Evolutionary conservation across 2,797 vertebrate species (phyloP).

Genomic region (Anableps anableps): DNA sequence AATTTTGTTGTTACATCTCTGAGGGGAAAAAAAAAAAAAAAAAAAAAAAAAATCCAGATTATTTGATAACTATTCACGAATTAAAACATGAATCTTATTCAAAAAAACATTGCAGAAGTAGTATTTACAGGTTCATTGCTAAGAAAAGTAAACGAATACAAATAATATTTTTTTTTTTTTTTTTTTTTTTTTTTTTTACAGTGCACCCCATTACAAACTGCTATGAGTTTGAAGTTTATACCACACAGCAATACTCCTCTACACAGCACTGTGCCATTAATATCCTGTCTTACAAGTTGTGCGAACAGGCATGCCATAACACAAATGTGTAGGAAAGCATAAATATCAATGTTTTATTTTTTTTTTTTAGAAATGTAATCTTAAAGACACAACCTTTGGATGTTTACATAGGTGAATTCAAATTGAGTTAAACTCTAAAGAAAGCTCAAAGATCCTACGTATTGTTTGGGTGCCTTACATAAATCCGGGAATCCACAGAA

Average conservation of each 20-base stretch:
- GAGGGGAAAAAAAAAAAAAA: conserved; percentile 61
- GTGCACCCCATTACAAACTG: conserved; percentile 51
- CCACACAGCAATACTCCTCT: conserved; percentile 36
- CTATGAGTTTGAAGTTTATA: conserved; percentile 49
- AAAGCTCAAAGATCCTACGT: conserved; percentile 38
- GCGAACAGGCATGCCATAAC: conserved; percentile 57
- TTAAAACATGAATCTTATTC: conserved; percentile 56
- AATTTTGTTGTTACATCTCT: conserved; percentile 75
- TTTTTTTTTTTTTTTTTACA: conserved; percentile 44
- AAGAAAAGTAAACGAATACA: conserved; percentile 66
- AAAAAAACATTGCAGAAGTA: conserved; percentile 63
- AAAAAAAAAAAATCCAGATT: conserved; percentile 45
- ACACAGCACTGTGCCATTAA: conserved; percentile 35
- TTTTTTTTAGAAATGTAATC: conserved; percentile 35
- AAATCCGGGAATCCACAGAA: conserved; percentile 47
- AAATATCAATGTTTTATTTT: conserved; percentile 50
- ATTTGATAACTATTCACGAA: conserved; percentile 56
- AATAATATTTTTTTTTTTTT: conserved; percentile 46
- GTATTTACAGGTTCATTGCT: conserved; percentile 70
- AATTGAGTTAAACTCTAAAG: conserved; percentile 42
- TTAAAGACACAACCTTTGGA: conserved; percentile 23
- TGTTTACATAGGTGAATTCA: conserved; percentile 34
- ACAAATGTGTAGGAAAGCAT: conserved; percentile 49
- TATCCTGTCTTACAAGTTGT: conserved; percentile 42
- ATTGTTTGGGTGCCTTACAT: conserved; percentile 38